Percentiles rank a stretch among this genome's conserved stretches.
Evolutionary conservation across 2,888 invertebrate genomes (phyloP).

Genomic region (Rhyacophila evoluta): DNA sequence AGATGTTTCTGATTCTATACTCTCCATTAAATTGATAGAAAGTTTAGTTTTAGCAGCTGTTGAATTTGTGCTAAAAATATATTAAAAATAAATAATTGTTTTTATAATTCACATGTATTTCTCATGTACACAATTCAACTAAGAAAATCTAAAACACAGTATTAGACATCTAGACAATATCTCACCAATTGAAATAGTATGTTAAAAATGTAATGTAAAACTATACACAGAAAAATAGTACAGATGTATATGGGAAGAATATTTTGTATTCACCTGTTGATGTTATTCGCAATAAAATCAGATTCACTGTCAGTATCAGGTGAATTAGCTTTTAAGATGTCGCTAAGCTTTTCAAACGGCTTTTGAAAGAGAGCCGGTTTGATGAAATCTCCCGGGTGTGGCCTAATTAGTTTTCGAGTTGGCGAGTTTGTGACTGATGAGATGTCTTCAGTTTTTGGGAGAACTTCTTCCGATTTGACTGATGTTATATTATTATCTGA

Average conservation of each 20-base stretch:
- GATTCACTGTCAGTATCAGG: slow-evolving; percentile 55
- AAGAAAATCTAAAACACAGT: too few relatives aligned
- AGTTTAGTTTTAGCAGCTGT: slow-evolving; percentile 63
- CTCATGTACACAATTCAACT: too few relatives aligned
- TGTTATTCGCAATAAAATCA: slow-evolving; percentile 60
- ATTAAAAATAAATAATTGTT: too few relatives aligned
- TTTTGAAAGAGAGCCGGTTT: slow-evolving; percentile 71
- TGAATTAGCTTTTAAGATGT: slow-evolving; percentile 61
- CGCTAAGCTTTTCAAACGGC: slow-evolving; percentile 68
- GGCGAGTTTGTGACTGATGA: slow-evolving; percentile 44
- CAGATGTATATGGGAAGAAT: too few relatives aligned
- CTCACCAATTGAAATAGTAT: too few relatives aligned
- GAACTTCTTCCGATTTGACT: background rate
- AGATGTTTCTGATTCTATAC: slow-evolving; percentile 69
- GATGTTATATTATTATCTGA: background rate
- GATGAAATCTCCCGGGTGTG: slow-evolving; percentile 72
- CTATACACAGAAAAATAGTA: too few relatives aligned
- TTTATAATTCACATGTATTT: too few relatives aligned
- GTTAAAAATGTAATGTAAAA: too few relatives aligned
- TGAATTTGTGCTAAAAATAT: slow-evolving; percentile 40
- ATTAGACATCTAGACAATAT: too few relatives aligned
- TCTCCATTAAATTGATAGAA: slow-evolving; percentile 69
- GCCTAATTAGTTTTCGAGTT: slow-evolving; percentile 66
- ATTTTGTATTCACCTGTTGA: slow-evolving; percentile 1
- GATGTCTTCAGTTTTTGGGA: background rate